These are phyloP conservation scores for Strigamia maritima DNA, from an alignment of 2,888 invertebrate genomes.

Conservation along the genomic window DNA sequence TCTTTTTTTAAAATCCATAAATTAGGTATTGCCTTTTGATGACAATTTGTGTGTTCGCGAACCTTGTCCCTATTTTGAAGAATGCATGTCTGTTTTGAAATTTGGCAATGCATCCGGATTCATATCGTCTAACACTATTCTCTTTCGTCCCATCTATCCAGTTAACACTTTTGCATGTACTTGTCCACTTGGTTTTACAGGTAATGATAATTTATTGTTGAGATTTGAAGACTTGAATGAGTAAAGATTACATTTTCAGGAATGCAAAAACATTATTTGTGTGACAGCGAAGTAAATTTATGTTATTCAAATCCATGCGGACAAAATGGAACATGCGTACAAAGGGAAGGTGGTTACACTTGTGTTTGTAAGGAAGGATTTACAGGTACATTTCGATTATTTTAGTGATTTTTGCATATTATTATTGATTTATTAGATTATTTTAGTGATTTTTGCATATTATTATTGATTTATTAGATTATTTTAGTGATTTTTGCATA, in stretches of 20 bases:
- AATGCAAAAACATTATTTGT: constrained; percentile 81
- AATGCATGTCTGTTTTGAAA: constrained; percentile 83
- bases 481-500: too few relatives aligned
- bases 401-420: background rate
- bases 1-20: background rate
- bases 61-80: constrained; percentile 90
- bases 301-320: constrained; percentile 94
- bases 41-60: constrained; percentile 94
- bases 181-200: constrained; percentile 87
- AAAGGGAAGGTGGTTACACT: constrained; percentile 85
- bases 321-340: constrained; percentile 78
- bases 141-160: constrained; percentile 91
- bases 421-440: background rate
- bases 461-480: too few relatives aligned
- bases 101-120: constrained; percentile 86
- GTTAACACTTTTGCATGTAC: constrained; percentile 89
- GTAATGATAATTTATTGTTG: constrained; percentile 52
- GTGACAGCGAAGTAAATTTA: constrained; percentile 92
- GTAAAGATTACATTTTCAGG: constrained; percentile 56
- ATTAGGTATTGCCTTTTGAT: constrained; percentile 84
- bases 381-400: constrained; percentile 60
- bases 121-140: constrained; percentile 78
- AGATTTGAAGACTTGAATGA: background rate
- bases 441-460: too few relatives aligned
- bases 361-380: constrained; percentile 77